These are phyloP conservation scores for Philopotamus ludificatus DNA, from an alignment of 1,140 invertebrate species.

Conservation along the genomic window DNA sequence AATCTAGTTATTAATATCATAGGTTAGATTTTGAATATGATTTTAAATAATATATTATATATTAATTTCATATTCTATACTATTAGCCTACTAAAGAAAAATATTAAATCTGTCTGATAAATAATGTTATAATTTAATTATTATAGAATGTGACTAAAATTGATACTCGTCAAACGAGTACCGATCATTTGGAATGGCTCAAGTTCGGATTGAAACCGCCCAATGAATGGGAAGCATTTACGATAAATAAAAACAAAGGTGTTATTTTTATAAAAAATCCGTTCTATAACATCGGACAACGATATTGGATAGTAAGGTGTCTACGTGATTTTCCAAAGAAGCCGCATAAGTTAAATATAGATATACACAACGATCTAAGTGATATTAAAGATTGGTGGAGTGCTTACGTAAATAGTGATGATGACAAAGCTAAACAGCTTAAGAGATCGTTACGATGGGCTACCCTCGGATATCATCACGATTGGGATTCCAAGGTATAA, in stretches of 20 bases:
- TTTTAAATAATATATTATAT: too few species aligned
- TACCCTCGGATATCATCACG: constrained; percentile 92
- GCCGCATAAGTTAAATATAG: constrained; percentile 80
- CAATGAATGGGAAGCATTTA: constrained; percentile 60
- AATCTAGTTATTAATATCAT: too few species aligned
- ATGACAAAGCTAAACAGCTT: constrained; percentile 47
- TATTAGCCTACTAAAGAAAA: too few species aligned
- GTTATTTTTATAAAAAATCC: constrained; percentile 82
- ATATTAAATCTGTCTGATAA: too few species aligned
- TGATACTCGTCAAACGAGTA: too few species aligned
- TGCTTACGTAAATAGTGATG: constrained; percentile 48
- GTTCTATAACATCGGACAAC: constrained; percentile 73
- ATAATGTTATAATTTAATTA: too few species aligned
- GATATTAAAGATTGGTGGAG: constrained; percentile 50
- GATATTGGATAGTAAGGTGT: constrained; percentile 79
- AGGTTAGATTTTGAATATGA: too few species aligned
- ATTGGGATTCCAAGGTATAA: constrained; percentile 88
- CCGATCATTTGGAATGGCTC: neutral
- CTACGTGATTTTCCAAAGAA: constrained; percentile 72
- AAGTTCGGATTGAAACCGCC: constrained; percentile 54
- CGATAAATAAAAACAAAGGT: constrained; percentile 61
- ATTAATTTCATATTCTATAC: too few species aligned
- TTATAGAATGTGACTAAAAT: too few species aligned
- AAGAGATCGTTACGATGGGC: constrained; percentile 80
- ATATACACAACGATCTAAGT: constrained; percentile 55